Percentiles rank a stretch among this genome's conserved stretches.
Conservation (phyloP, 1,140 invertebrate genomes). For the Lutraria rhynchaena region DNA sequence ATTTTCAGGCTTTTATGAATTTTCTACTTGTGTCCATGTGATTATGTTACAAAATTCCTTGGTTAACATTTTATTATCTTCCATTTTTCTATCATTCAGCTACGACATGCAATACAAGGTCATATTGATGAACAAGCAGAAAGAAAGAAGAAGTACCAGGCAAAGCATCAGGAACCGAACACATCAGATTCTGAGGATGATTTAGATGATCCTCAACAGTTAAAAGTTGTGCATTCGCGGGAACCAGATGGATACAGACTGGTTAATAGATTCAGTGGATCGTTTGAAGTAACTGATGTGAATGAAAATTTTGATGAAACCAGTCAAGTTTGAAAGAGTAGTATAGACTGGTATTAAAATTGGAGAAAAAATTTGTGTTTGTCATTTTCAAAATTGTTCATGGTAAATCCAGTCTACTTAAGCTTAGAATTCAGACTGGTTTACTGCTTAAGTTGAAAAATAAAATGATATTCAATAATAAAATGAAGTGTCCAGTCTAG, state of each 20-base stretch:
- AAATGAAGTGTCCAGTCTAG: no score
- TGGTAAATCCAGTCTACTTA: no score
- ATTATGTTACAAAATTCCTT: neutral
- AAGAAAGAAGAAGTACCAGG: constrained; percentile 44
- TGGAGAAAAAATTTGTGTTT: no score
- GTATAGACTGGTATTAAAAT: no score
- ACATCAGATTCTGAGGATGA: constrained; percentile 58
- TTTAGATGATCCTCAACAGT: constrained; percentile 61
- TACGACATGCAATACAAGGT: constrained; percentile 73
- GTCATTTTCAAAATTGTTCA: no score
- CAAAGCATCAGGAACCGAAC: constrained; percentile 5
- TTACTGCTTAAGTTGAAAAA: no score
- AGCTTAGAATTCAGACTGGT: no score
- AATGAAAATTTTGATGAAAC: constrained; percentile 8
- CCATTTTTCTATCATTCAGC: constrained; percentile 64
- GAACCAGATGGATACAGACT: constrained; percentile 43
- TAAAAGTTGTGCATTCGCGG: constrained; percentile 56
- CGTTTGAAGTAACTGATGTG: constrained; percentile 2
- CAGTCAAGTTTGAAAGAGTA: neutral
- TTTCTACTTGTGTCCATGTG: no score
- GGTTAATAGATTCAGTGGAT: constrained; percentile 36
- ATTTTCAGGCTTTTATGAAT: no score
- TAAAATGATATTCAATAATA: no score
- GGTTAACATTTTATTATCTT: no score
- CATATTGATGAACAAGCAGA: constrained; percentile 71